Conservation (phyloP, 2,113 vertebrate genomes). For the Edolisoma coerulescens region DNA sequence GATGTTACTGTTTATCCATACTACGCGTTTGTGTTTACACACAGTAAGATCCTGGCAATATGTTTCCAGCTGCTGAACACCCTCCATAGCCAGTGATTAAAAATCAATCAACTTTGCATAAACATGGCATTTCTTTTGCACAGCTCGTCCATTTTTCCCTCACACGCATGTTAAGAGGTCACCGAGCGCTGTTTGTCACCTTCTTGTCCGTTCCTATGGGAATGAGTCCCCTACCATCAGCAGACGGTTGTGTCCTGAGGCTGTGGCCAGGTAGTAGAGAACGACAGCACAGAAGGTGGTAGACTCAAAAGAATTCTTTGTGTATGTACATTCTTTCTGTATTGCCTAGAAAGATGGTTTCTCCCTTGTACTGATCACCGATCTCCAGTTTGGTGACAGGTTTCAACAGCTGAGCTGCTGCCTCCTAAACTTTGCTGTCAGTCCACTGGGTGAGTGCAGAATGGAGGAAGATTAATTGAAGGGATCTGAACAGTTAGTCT, state of each 20-base stretch:
- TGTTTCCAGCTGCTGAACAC: constrained; percentile 61
- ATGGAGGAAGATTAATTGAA: constrained; percentile 49
- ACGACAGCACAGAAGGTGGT: background rate
- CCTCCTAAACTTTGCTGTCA: background rate
- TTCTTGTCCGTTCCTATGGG: background rate
- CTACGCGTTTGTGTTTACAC: constrained; percentile 27
- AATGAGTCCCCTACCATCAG: background rate
- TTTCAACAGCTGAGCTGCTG: background rate
- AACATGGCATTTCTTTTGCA: constrained; percentile 42
- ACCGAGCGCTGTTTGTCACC: background rate
- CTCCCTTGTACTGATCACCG: background rate
- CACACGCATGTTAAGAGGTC: background rate
- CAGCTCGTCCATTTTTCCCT: constrained; percentile 13
- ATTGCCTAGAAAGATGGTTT: background rate
- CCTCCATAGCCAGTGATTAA: constrained; percentile 43
- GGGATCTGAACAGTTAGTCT: constrained; percentile 41
- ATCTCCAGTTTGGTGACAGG: background rate
- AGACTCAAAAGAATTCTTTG: background rate
- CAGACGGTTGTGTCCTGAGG: background rate
- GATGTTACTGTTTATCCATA: constrained; percentile 6
- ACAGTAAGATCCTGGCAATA: constrained; percentile 20
- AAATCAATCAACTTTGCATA: constrained; percentile 61
- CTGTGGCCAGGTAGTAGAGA: background rate
- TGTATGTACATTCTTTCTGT: background rate
- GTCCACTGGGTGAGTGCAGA: background rate